Conservation (phyloP, 2,888 invertebrate species). For the Camptogramma bilineatum region DNA sequence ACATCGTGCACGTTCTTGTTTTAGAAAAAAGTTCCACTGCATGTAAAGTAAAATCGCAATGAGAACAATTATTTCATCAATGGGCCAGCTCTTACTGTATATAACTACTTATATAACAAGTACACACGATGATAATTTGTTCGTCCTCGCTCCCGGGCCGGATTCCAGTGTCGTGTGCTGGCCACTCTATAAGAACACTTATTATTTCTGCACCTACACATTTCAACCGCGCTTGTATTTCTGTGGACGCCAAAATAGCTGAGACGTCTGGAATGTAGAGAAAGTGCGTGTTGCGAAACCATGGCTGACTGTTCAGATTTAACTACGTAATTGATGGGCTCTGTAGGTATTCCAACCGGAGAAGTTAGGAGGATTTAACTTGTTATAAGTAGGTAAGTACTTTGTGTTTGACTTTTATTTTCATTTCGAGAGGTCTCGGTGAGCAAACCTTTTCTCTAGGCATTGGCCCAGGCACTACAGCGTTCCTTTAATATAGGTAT, state of each 20-base stretch:
- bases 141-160: conserved; percentile 69
- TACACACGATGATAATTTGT: conserved; percentile 50
- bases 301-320: conserved; percentile 4
- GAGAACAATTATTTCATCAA: no score
- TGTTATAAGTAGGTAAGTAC: no score
- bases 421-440: no score
- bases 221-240: conserved; percentile 45
- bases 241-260: conserved; percentile 46
- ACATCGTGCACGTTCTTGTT: no score
- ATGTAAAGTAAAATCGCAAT: no score
- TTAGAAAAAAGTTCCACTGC: no score
- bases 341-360: background rate
- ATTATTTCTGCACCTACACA: conserved; percentile 59
- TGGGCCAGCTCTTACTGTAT: background rate
- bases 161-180: conserved; percentile 64
- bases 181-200: conserved; percentile 51
- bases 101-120: conserved; percentile 18
- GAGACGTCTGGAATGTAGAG: conserved; percentile 40
- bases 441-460: no score
- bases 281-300: conserved; percentile 33
- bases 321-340: background rate
- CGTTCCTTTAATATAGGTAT: no score
- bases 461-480: no score
- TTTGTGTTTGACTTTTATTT: no score
- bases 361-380: no score